A percentile compares a stretch with the other conserved stretches of the same genome.
Evolutionary conservation across 2,888 invertebrate genomes (phyloP).

Genomic region (Troilus luridus): DNA sequence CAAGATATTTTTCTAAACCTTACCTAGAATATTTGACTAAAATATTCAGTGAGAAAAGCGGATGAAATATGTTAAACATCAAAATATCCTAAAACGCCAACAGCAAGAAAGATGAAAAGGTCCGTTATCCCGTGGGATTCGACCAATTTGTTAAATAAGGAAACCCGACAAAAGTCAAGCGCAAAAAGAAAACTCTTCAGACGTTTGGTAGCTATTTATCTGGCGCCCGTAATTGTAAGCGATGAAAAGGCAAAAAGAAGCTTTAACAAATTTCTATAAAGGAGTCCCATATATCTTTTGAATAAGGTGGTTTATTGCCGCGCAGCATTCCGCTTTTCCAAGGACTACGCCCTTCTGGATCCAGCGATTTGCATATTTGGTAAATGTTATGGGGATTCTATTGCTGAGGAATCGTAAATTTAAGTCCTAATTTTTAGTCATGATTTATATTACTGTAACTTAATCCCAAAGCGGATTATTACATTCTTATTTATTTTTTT

Average conservation of each 20-base stretch:
- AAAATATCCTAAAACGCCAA: background rate
- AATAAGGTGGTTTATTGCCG: constrained; percentile 16
- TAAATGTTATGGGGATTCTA: background rate
- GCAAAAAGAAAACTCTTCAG: constrained; percentile 14
- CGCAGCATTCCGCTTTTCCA: background rate
- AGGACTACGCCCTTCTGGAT: constrained; percentile 6
- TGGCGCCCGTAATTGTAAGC: constrained; percentile 44
- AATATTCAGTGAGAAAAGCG: background rate
- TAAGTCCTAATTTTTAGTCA: background rate
- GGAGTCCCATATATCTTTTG: background rate
- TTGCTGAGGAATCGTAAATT: background rate
- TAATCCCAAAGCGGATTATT: background rate
- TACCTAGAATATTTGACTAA: too few relatives aligned
- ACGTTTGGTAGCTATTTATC: constrained; percentile 14
- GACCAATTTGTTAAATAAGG: constrained; percentile 25
- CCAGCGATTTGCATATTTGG: background rate
- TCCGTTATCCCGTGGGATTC: background rate
- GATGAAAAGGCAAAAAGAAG: constrained; percentile 17
- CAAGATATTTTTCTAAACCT: too few relatives aligned
- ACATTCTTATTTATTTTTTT: background rate
- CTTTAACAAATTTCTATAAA: constrained; percentile 19
- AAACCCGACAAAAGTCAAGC: constrained; percentile 18
- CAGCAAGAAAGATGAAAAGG: background rate
- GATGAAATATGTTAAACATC: background rate
- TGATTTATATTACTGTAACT: background rate